Percentiles rank a stretch among this genome's conserved stretches.
Conservation (phyloP, 2,888 invertebrate genomes). For the Galerucella nymphaeae region DNA sequence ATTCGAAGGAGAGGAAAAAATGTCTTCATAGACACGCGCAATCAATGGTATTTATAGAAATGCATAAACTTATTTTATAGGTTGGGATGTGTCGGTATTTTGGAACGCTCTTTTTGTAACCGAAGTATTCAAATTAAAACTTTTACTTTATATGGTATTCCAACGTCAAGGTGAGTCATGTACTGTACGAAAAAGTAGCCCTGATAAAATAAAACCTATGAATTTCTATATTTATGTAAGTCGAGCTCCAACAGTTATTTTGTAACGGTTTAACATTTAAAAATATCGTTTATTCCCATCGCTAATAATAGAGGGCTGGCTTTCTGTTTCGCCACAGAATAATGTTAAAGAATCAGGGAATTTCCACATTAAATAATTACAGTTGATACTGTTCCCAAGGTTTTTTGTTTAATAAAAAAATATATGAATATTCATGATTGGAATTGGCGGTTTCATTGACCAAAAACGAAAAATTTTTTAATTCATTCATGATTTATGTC, state of each 20-base stretch:
- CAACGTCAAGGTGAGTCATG: background rate
- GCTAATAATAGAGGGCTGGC: slow-evolving; percentile 3
- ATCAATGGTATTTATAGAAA: slow-evolving; percentile 46
- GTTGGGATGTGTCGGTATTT: slow-evolving; percentile 10
- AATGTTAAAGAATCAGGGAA: slow-evolving; percentile 46
- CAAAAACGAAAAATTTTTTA: background rate
- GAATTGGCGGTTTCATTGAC: background rate
- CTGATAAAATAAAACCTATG: no score
- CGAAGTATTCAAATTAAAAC: background rate
- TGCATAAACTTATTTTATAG: slow-evolving; percentile 34
- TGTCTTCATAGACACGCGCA: slow-evolving; percentile 17
- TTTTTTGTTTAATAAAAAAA: slow-evolving; percentile 6
- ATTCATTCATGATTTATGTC: no score
- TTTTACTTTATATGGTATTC: slow-evolving; percentile 3
- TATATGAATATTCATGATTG: slow-evolving; percentile 7
- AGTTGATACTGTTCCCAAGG: slow-evolving; percentile 20
- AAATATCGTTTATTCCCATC: background rate
- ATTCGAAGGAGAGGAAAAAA: slow-evolving; percentile 36
- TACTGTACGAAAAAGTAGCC: no score
- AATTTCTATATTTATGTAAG: no score
- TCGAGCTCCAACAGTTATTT: background rate
- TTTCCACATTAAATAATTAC: slow-evolving; percentile 43
- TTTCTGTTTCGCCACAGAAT: slow-evolving; percentile 26
- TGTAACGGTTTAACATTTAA: background rate
- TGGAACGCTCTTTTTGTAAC: background rate